Evolutionary conservation across 92 coral and sea anemone species (phyloP).

Genomic region (Palythoa caribaeorum): DNA sequence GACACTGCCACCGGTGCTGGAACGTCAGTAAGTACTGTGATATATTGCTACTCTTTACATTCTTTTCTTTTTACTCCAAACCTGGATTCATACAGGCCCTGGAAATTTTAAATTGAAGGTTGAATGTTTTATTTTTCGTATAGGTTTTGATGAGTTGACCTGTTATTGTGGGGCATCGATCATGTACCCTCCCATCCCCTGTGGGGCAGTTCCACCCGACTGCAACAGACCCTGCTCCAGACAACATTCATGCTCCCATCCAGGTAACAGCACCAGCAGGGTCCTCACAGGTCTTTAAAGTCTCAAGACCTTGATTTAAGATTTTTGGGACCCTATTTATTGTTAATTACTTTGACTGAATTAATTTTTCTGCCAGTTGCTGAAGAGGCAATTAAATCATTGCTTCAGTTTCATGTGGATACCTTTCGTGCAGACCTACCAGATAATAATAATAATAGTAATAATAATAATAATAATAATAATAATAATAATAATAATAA

Average conservation of each 20-base stretch:
- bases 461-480: too few species aligned
- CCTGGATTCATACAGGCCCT: too few species aligned
- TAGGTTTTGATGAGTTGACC: slow-evolving; percentile 92
- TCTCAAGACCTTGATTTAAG: not conserved
- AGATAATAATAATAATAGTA: too few species aligned
- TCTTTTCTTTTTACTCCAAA: not conserved
- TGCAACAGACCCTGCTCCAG: slow-evolving; percentile 89
- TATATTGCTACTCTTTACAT: not conserved
- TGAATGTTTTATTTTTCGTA: not conserved
- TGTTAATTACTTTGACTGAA: too few species aligned
- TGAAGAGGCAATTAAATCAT: too few species aligned
- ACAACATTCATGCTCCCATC: slow-evolving; percentile 86
- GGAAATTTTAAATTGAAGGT: too few species aligned
- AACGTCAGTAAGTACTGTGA: slow-evolving; percentile 71
- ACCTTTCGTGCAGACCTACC: too few species aligned
- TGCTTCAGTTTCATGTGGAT: too few species aligned
- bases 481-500: too few species aligned
- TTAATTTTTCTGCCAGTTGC: too few species aligned
- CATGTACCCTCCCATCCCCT: slow-evolving; percentile 92
- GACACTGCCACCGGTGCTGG: slow-evolving; percentile 91
- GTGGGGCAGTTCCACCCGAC: slow-evolving; percentile 93
- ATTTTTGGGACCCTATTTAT: too few species aligned
- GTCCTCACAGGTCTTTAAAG: not conserved
- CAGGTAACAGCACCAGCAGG: slow-evolving; percentile 61
- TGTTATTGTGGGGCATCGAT: slow-evolving; percentile 92